A percentile compares a stretch with the other conserved stretches of the same genome.
These are phyloP conservation scores for Lophius americanus DNA, from an alignment of 2,797 vertebrate genomes.

Conservation along the genomic window DNA sequence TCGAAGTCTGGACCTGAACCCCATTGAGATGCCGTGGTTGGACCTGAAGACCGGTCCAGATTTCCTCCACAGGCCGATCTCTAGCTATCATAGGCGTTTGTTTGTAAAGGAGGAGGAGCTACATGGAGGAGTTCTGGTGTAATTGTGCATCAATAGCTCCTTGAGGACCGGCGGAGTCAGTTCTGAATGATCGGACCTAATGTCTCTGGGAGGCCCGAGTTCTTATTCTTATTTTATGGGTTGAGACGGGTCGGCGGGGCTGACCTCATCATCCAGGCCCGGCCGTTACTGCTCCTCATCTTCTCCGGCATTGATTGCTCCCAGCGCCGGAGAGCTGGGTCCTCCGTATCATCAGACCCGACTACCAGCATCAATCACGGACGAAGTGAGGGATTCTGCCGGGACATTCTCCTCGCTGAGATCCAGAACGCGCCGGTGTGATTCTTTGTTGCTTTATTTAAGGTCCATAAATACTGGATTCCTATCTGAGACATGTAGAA, in stretches of 20 bases:
- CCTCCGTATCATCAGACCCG: conserved; percentile 65
- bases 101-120: too few species aligned
- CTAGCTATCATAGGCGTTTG: too few species aligned
- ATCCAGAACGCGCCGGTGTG: conserved; percentile 15
- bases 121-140: conserved; percentile 1
- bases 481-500: neutral
- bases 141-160: conserved; percentile 27
- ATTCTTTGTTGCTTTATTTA: conserved; percentile 29
- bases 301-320: conserved; percentile 75
- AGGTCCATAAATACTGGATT: conserved; percentile 22
- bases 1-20: too few species aligned
- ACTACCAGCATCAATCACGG: conserved; percentile 71
- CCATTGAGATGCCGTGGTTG: too few species aligned
- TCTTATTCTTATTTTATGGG: conserved; percentile 72
- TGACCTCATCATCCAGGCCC: conserved; percentile 69
- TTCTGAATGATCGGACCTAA: conserved; percentile 56
- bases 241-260: conserved; percentile 57
- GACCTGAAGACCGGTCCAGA: too few species aligned
- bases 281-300: conserved; percentile 76
- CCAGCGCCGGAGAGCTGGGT: conserved; percentile 68
- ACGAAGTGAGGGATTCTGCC: conserved; percentile 66
- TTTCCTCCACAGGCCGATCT: too few species aligned
- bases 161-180: conserved; percentile 25
- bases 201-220: conserved; percentile 45
- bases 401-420: conserved; percentile 34